phyloP scores from a whole-genome alignment of 92 coral and sea anemone species.

The Siderastrea radians region DNA sequence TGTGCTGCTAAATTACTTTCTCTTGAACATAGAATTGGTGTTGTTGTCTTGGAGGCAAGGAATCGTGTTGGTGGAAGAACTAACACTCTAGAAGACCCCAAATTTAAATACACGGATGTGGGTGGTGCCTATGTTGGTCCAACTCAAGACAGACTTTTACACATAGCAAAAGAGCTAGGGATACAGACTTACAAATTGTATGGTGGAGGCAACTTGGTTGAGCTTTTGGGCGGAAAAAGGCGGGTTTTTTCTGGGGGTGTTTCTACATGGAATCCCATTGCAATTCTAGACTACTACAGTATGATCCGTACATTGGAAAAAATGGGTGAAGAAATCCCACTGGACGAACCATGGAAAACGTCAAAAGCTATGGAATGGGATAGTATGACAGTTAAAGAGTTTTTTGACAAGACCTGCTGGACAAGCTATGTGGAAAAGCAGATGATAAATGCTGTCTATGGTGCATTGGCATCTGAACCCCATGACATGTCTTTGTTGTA shows the following conservation, averaged over 20 bases:
- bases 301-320: slow-evolving; percentile 55
- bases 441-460: slow-evolving; percentile 87
- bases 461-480: slow-evolving; percentile 97
- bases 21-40: slow-evolving; percentile 38
- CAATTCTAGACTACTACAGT: slow-evolving; percentile 66
- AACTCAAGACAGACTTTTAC: slow-evolving; percentile 74
- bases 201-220: slow-evolving; percentile 79
- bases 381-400: slow-evolving; percentile 89
- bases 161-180: slow-evolving; percentile 91
- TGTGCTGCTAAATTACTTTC: slow-evolving; percentile 90
- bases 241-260: background rate
- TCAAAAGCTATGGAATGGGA: slow-evolving; percentile 89
- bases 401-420: slow-evolving; percentile 88
- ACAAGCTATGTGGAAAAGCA: slow-evolving; percentile 87
- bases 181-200: slow-evolving; percentile 82
- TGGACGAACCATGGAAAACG: slow-evolving; percentile 85
- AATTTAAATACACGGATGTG: slow-evolving; percentile 85
- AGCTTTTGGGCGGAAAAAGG: slow-evolving; percentile 79
- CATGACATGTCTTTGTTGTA: slow-evolving; percentile 95
- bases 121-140: slow-evolving; percentile 76
- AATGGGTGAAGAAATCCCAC: slow-evolving; percentile 78
- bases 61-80: slow-evolving; percentile 98
- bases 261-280: slow-evolving; percentile 91
- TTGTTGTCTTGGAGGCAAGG: slow-evolving; percentile 69
- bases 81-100: background rate